These are phyloP conservation scores for Stigmatopora nigra DNA, from an alignment of 2,113 vertebrate genomes.

Conservation along the genomic window DNA sequence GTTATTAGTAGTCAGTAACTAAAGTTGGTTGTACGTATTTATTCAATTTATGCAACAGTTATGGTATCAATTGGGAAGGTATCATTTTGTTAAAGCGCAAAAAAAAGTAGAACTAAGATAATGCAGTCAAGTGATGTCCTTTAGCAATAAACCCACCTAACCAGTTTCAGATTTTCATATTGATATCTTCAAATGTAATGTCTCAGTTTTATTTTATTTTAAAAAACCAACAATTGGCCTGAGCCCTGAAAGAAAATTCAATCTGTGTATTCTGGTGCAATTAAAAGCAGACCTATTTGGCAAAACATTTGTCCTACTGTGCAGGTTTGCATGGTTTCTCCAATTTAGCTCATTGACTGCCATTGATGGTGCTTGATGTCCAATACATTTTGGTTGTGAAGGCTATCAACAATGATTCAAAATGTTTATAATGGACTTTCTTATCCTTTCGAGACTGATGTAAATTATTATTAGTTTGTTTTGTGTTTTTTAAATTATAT, in stretches of 20 bases:
- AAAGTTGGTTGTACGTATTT: background rate
- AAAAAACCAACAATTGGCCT: background rate
- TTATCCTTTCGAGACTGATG: too few species aligned
- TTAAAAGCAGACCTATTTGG: background rate
- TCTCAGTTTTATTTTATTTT: background rate
- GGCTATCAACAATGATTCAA: too few species aligned
- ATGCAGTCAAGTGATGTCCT: background rate
- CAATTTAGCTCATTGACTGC: too few species aligned
- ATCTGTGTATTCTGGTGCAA: background rate
- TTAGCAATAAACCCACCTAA: background rate
- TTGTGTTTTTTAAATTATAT: too few species aligned
- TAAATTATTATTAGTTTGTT: too few species aligned
- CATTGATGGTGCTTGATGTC: too few species aligned
- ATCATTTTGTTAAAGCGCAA: background rate
- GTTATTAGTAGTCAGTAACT: background rate
- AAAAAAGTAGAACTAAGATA: background rate
- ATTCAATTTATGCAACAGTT: background rate
- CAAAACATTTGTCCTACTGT: background rate
- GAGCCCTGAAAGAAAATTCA: background rate
- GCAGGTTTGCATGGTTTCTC: too few species aligned
- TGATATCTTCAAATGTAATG: background rate
- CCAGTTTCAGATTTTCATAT: background rate
- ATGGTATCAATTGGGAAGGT: background rate
- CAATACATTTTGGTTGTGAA: too few species aligned
- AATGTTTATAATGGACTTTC: too few species aligned